A percentile compares a stretch with the other conserved stretches of the same genome.
phyloP scores from a whole-genome alignment of 2,797 vertebrate genomes.

The Amniataba percoides region DNA sequence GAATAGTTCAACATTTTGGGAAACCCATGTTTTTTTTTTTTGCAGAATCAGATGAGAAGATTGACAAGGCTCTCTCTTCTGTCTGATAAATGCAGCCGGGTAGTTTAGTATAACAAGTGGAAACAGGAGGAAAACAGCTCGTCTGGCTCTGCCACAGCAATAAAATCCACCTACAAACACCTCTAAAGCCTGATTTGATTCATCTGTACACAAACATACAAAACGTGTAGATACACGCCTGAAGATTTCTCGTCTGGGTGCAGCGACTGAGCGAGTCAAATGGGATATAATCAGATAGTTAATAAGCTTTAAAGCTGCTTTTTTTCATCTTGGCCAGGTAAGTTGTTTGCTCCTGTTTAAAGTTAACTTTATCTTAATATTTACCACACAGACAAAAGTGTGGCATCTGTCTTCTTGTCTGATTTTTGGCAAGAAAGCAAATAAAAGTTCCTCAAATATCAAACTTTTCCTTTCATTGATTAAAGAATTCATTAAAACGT shows the following conservation, averaged over 20 bases:
- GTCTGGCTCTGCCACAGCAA: neutral
- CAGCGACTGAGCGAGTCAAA: neutral
- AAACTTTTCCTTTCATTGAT: neutral
- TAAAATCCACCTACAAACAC: neutral
- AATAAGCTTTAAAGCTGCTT: neutral
- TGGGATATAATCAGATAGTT: neutral
- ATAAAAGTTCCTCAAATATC: neutral
- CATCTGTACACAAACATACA: too few relatives aligned
- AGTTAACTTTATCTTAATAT: neutral
- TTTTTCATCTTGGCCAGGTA: neutral
- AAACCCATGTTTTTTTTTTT: neutral
- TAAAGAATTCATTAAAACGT: neutral
- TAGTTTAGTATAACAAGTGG: too few relatives aligned
- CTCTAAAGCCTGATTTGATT: neutral
- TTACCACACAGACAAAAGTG: neutral
- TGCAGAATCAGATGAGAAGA: too few relatives aligned
- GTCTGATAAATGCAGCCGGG: neutral
- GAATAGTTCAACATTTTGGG: neutral
- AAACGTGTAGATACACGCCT: too few relatives aligned
- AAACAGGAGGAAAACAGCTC: neutral
- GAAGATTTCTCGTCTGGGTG: neutral
- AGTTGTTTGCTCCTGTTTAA: neutral
- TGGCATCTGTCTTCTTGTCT: neutral
- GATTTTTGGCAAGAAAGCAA: neutral
- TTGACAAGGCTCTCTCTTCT: neutral